Conservation (phyloP, 2,888 invertebrate genomes). For the Priocnemis perturbator region DNA sequence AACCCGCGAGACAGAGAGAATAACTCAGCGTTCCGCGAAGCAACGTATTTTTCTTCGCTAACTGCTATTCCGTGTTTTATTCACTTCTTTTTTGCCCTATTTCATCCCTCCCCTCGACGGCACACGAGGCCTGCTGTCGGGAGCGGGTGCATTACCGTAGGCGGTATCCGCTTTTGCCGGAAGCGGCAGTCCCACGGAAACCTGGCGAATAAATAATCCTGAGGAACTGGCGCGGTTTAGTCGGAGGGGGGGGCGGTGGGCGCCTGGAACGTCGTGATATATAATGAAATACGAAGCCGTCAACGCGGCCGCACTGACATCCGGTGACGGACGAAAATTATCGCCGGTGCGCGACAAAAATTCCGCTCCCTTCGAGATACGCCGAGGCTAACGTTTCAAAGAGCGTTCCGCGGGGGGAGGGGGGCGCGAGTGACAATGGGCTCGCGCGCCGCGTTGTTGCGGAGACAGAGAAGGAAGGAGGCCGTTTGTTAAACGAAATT, state of each 20-base stretch:
- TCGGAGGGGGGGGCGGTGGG: constrained; percentile 47
- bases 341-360: neutral
- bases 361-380: neutral
- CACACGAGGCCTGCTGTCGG: constrained; percentile 47
- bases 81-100: constrained; percentile 66
- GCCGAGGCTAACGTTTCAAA: neutral
- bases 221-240: constrained; percentile 58
- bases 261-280: constrained; percentile 49
- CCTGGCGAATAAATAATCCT: constrained; percentile 71
- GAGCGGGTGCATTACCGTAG: constrained; percentile 67
- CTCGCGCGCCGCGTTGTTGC: no score
- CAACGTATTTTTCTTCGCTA: constrained; percentile 68
- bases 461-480: no score
- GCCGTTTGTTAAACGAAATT: no score
- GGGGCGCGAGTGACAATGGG: no score
- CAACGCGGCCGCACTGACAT: constrained; percentile 13
- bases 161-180: constrained; percentile 66
- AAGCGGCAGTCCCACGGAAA: constrained; percentile 67
- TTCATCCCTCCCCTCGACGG: constrained; percentile 48
- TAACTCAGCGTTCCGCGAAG: constrained; percentile 63
- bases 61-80: constrained; percentile 70
- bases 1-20: constrained; percentile 63
- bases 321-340: neutral
- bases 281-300: constrained; percentile 51
- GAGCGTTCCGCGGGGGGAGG: no score